These are phyloP conservation scores for Diploscapter pachys DNA, from an alignment of 1,140 invertebrate species.

Conservation along the genomic window DNA sequence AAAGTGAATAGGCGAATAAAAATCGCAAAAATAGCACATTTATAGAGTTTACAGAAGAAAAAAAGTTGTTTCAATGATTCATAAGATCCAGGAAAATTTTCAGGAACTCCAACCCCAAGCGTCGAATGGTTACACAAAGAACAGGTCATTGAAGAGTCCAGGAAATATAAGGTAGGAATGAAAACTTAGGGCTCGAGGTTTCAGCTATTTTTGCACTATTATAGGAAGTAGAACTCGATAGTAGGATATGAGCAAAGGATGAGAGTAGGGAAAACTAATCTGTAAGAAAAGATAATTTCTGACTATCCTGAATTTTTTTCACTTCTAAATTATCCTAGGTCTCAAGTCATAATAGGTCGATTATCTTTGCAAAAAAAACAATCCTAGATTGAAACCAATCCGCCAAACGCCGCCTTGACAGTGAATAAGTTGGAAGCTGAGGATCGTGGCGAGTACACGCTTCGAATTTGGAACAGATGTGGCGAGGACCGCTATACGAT, in stretches of 20 bases:
- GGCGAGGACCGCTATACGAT: conserved; percentile 28
- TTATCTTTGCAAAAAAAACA: neutral
- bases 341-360: too few relatives aligned
- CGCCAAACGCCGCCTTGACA: conserved; percentile 23
- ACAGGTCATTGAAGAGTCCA: conserved; percentile 21
- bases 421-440: conserved; percentile 28
- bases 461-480: conserved; percentile 31
- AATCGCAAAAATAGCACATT: too few relatives aligned
- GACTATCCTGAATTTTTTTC: neutral
- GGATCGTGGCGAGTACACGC: conserved; percentile 29
- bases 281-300: too few relatives aligned
- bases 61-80: too few relatives aligned
- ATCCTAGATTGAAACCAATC: conserved; percentile 25
- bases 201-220: too few relatives aligned
- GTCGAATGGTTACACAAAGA: conserved; percentile 29
- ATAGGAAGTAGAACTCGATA: too few relatives aligned
- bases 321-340: neutral
- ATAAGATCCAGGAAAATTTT: neutral
- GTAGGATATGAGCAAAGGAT: too few relatives aligned
- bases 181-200: too few relatives aligned
- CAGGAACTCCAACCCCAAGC: conserved; percentile 20
- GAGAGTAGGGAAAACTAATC: too few relatives aligned
- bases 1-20: neutral
- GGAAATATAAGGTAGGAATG: conserved; percentile 25
- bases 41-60: too few relatives aligned